Evolutionary conservation across 2,113 vertebrate genomes (phyloP).

Genomic region (Panthera tigris): DNA sequence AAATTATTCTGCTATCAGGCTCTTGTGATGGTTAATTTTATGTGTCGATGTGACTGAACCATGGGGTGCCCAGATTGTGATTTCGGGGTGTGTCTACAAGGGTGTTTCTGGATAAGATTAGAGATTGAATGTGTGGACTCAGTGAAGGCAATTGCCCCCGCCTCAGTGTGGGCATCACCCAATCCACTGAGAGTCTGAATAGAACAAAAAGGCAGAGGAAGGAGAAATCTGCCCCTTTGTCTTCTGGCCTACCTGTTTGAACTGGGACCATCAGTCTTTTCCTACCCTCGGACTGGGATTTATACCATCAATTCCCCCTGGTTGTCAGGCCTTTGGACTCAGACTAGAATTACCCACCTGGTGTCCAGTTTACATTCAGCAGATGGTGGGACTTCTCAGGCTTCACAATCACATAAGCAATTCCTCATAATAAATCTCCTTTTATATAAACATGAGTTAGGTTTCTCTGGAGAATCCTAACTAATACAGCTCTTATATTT

Average conservation of each 20-base stretch:
- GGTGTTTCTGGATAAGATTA: neutral
- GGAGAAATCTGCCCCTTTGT: neutral
- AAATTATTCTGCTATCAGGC: neutral
- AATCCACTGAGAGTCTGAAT: neutral
- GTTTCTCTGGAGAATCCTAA: neutral
- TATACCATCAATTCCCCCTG: neutral
- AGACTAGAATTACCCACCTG: neutral
- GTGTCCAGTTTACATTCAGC: neutral
- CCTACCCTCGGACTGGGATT: neutral
- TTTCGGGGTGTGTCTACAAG: neutral
- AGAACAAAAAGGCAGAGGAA: neutral
- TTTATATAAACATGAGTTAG: neutral
- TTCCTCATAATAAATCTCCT: neutral
- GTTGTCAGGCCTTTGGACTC: neutral
- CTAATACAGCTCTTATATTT: neutral
- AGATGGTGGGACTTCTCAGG: neutral
- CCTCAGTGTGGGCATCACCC: neutral
- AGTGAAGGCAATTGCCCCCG: neutral
- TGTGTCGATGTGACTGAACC: too few relatives aligned
- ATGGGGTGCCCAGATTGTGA: neutral
- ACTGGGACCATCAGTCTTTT: neutral
- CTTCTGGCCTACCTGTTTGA: neutral
- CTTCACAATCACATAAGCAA: too few relatives aligned
- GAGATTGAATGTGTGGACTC: neutral
- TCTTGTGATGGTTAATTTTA: neutral